Conservation (phyloP, 2,797 vertebrate species). For the Aeoliscus strigatus region DNA sequence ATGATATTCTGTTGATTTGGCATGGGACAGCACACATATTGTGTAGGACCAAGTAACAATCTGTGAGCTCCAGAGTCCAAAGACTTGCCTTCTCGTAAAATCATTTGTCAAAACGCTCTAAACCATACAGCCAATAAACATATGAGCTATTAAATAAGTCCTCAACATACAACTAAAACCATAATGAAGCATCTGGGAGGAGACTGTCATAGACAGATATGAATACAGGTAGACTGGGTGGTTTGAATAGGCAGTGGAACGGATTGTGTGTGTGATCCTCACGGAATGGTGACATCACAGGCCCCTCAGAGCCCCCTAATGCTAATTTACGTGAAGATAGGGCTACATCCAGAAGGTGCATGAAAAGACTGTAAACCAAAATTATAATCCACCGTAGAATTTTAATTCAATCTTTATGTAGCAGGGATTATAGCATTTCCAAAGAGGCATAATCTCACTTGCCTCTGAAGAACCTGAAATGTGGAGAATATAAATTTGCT, state of each 20-base stretch:
- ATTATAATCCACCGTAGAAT: conserved; percentile 33
- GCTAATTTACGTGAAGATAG: conserved; percentile 33
- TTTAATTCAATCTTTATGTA: conserved; percentile 42
- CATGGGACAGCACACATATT: too few species aligned
- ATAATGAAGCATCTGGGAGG: conserved; percentile 14
- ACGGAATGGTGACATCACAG: conserved; percentile 13
- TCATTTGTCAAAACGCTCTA: too few species aligned
- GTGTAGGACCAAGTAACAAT: too few species aligned
- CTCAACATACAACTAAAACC: conserved; percentile 5
- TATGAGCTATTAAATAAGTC: conserved; percentile 13
- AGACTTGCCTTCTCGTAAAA: too few species aligned
- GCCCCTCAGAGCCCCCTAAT: conserved; percentile 14
- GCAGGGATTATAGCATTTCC: conserved; percentile 33
- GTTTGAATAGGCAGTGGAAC: conserved; percentile 21
- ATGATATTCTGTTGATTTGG: too few species aligned
- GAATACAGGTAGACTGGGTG: conserved; percentile 13
- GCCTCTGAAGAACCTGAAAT: conserved; percentile 9
- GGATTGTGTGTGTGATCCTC: conserved; percentile 9
- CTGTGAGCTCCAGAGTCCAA: too few species aligned
- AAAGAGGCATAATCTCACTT: conserved; percentile 9
- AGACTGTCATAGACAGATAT: conserved; percentile 3
- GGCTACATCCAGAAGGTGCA: conserved; percentile 10
- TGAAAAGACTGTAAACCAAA: conserved; percentile 20
- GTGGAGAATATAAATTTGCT: conserved; percentile 20
- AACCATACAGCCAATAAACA: too few species aligned